phyloP scores from a whole-genome alignment of 2,888 invertebrate genomes.

The Caenorhabditis sp. region DNA sequence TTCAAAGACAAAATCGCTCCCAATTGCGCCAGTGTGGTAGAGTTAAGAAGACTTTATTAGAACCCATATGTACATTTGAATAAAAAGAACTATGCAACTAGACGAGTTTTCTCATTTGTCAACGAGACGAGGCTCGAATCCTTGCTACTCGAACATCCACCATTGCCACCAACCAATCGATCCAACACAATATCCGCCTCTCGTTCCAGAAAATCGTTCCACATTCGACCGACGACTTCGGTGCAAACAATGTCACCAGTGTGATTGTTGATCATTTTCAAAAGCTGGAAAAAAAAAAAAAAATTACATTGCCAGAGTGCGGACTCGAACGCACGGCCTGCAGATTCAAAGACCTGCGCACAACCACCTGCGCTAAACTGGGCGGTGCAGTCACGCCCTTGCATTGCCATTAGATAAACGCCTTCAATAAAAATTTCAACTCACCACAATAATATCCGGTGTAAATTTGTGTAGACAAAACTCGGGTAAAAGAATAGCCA shows the following conservation, averaged over 20 bases:
- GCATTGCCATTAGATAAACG: no score
- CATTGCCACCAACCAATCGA: not conserved
- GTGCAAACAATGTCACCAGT: slow-evolving; percentile 58
- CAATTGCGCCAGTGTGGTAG: no score
- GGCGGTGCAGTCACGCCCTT: no score
- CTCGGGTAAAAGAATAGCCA: slow-evolving; percentile 22
- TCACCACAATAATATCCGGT: slow-evolving; percentile 40
- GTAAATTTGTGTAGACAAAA: slow-evolving; percentile 40
- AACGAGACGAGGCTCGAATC: not conserved
- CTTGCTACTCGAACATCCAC: not conserved
- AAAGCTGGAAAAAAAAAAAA: slow-evolving; percentile 13
- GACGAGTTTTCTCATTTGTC: not conserved
- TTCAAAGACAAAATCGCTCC: no score
- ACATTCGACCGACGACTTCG: slow-evolving; percentile 47
- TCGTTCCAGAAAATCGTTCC: slow-evolving; percentile 39
- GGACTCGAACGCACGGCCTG: no score
- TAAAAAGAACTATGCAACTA: not conserved
- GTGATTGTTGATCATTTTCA: slow-evolving; percentile 59
- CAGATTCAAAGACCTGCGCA: no score
- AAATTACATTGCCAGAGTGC: no score
- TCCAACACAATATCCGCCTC: not conserved
- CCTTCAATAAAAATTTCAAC: no score
- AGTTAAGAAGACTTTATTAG: no score
- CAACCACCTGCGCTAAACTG: no score
- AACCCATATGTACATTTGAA: no score